A percentile compares a stretch with the other conserved stretches of the same genome.
Evolutionary conservation across 2,113 vertebrate genomes (phyloP).

Genomic region (Lophius piscatorius): DNA sequence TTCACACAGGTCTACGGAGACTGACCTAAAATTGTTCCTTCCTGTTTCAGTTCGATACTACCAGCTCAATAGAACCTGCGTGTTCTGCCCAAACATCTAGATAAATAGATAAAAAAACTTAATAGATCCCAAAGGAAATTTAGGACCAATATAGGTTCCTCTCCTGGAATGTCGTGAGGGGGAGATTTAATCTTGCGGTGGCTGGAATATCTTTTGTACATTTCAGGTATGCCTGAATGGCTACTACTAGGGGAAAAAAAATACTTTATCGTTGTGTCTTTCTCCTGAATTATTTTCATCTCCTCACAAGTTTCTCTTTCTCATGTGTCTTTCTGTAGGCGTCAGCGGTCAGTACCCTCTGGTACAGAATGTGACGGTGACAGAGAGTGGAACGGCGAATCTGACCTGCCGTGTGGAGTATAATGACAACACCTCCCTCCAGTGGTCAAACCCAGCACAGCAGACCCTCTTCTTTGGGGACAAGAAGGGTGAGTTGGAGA

Average conservation of each 20-base stretch:
- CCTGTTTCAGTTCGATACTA: constrained; percentile 42
- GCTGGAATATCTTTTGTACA: neutral
- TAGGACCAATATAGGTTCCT: constrained; percentile 7
- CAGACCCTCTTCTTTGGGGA: constrained; percentile 98
- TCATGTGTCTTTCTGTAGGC: constrained; percentile 74
- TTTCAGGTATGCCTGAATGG: constrained; percentile 2
- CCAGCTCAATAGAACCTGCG: constrained; percentile 57
- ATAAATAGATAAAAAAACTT: too few species aligned
- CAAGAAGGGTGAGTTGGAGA: constrained; percentile 91
- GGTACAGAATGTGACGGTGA: constrained; percentile 95
- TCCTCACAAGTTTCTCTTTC: constrained; percentile 5
- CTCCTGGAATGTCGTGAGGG: constrained; percentile 1
- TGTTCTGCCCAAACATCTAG: constrained; percentile 57
- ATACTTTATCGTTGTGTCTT: too few species aligned
- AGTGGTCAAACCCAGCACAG: constrained; percentile 99
- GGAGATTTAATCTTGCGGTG: neutral
- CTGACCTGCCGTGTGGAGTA: constrained; percentile 99
- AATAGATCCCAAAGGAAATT: too few species aligned
- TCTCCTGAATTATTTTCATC: neutral
- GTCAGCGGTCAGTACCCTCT: constrained; percentile 94
- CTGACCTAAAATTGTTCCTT: constrained; percentile 62
- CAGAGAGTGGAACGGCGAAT: constrained; percentile 93
- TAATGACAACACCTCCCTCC: constrained; percentile 99
- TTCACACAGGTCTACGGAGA: constrained; percentile 22
- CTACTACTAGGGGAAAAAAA: neutral